These are phyloP conservation scores for Sander lucioperca DNA, from an alignment of 2,113 vertebrate genomes.

Conservation along the genomic window DNA sequence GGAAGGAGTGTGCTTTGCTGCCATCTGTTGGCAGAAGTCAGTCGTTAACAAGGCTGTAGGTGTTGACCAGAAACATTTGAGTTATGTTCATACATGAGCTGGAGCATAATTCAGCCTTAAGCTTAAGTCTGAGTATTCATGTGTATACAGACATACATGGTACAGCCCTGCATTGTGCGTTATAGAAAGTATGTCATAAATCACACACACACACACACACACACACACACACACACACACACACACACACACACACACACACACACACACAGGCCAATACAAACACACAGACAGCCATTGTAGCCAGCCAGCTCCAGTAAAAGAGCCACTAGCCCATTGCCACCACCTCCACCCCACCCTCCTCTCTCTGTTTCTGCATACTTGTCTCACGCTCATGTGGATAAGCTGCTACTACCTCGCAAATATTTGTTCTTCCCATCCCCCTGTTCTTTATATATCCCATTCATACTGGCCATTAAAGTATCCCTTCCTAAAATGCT, in stretches of 20 bases:
- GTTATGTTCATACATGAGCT: too few relatives aligned
- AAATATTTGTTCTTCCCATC: conserved; percentile 66
- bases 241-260: conserved; percentile 58
- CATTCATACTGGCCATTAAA: too few relatives aligned
- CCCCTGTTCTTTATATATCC: not conserved
- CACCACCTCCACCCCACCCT: not conserved
- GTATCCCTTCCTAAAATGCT: not conserved
- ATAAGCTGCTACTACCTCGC: conserved; percentile 5
- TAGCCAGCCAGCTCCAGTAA: conserved; percentile 47
- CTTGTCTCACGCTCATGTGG: conserved; percentile 22
- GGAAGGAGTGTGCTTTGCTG: conserved; percentile 80
- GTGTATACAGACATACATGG: not conserved
- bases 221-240: not conserved
- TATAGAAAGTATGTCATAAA: not conserved
- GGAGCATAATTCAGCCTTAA: not conserved
- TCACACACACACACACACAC: not conserved
- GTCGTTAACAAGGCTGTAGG: not conserved
- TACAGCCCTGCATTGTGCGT: conserved; percentile 9
- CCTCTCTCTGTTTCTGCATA: conserved; percentile 4
- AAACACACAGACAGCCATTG: conserved; percentile 78
- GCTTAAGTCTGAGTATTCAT: conserved; percentile 7
- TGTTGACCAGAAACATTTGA: not conserved
- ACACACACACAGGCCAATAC: conserved; percentile 6
- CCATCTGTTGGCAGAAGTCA: conserved; percentile 84
- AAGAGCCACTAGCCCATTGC: not conserved